Percentiles rank a stretch among this genome's conserved stretches.
phyloP scores from a whole-genome alignment of 1,140 invertebrate species.

The Sarcophaga peregrina region DNA sequence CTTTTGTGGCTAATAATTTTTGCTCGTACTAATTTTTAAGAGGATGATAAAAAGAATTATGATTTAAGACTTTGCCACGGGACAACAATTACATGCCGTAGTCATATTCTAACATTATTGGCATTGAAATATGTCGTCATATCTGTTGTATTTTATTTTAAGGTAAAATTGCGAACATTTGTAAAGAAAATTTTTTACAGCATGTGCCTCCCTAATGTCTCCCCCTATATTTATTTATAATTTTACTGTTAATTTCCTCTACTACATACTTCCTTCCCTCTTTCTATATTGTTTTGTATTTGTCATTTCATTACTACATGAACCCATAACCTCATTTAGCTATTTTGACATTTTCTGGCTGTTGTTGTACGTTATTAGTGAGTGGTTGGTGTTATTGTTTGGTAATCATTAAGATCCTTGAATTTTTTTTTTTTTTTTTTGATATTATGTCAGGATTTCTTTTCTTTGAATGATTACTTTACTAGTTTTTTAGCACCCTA shows the following conservation, averaged over 20 bases:
- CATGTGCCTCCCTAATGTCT: background rate
- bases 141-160: no score
- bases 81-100: no score
- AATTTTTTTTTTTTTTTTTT: background rate
- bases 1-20: no score
- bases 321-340: constrained; percentile 24
- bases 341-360: constrained; percentile 18
- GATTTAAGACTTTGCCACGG: no score
- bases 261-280: background rate
- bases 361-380: background rate
- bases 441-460: background rate
- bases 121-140: no score
- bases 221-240: background rate
- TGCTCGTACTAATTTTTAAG: no score
- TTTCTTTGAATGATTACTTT: background rate
- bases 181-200: no score
- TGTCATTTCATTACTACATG: background rate
- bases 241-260: background rate
- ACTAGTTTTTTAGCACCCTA: no score
- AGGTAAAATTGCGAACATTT: no score
- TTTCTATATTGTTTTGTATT: no score
- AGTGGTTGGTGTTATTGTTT: background rate
- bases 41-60: no score
- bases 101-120: no score
- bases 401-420: background rate